Percentiles rank a stretch among this genome's conserved stretches.
Evolutionary conservation across 2,888 invertebrate genomes (phyloP).

Genomic region (Drosophila macrothrix): DNA sequence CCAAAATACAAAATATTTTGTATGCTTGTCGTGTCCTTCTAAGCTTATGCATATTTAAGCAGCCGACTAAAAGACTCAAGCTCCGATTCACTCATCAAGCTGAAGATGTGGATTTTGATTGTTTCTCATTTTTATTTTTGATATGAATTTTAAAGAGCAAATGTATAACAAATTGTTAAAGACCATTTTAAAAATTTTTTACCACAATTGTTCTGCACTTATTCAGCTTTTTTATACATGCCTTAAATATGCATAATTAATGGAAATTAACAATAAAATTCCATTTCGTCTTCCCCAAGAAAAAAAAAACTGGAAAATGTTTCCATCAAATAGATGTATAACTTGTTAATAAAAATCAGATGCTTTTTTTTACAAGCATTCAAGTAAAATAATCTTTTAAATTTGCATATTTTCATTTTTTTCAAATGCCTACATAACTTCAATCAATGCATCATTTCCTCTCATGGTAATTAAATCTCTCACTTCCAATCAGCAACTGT

Average conservation of each 20-base stretch:
- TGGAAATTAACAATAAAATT: neutral
- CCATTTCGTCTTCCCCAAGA: neutral
- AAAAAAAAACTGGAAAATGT: neutral
- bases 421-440: slow-evolving; percentile 4
- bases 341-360: neutral
- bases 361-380: neutral
- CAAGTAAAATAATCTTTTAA: slow-evolving; percentile 3
- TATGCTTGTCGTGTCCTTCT: neutral
- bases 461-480: slow-evolving; percentile 56
- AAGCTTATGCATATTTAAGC: slow-evolving; percentile 21
- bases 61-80: slow-evolving; percentile 7
- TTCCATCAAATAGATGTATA: neutral
- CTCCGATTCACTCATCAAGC: neutral
- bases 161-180: neutral
- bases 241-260: neutral
- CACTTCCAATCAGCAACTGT: slow-evolving; percentile 22
- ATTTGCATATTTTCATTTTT: slow-evolving; percentile 1
- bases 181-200: no score
- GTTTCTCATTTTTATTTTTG: neutral
- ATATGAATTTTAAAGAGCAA: neutral
- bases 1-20: neutral
- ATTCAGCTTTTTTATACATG: neutral
- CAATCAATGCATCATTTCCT: slow-evolving; percentile 72
- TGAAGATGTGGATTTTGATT: slow-evolving; percentile 5
- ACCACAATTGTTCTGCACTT: neutral